phyloP scores from a whole-genome alignment of 2,797 vertebrate species.

The Pampus argenteus region DNA sequence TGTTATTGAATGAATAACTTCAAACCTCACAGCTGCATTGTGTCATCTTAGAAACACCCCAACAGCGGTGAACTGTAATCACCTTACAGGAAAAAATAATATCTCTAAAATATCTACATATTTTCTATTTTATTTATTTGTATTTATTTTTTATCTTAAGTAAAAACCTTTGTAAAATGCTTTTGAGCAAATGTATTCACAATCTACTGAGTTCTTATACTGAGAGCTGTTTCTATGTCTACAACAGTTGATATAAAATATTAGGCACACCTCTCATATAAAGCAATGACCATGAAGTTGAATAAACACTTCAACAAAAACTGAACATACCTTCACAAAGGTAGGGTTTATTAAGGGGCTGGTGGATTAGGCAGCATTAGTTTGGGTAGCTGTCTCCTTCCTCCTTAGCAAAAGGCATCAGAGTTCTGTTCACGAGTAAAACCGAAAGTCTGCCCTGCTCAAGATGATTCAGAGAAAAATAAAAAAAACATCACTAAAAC shows the following conservation, averaged over 20 bases:
- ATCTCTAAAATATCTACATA: background rate
- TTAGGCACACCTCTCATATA: background rate
- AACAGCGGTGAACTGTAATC: background rate
- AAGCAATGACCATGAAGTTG: background rate
- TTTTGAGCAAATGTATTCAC: background rate
- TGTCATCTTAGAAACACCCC: background rate
- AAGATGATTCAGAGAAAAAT: background rate
- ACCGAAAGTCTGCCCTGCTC: background rate
- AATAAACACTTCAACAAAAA: background rate
- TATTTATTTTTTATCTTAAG: background rate
- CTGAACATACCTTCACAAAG: background rate
- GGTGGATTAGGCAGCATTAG: background rate
- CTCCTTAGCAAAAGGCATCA: background rate
- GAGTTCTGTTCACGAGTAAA: background rate
- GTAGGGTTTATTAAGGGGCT: background rate
- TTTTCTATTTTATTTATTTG: background rate
- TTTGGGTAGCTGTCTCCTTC: background rate
- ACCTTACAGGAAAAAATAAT: background rate
- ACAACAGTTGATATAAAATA: background rate
- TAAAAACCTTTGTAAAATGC: background rate
- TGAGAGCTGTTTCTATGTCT: background rate
- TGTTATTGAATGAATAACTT: background rate
- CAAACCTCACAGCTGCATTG: background rate
- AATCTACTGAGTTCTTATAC: background rate
- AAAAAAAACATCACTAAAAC: background rate